phyloP scores from a whole-genome alignment of 1,140 invertebrate species.

The Philaenus spumarius region DNA sequence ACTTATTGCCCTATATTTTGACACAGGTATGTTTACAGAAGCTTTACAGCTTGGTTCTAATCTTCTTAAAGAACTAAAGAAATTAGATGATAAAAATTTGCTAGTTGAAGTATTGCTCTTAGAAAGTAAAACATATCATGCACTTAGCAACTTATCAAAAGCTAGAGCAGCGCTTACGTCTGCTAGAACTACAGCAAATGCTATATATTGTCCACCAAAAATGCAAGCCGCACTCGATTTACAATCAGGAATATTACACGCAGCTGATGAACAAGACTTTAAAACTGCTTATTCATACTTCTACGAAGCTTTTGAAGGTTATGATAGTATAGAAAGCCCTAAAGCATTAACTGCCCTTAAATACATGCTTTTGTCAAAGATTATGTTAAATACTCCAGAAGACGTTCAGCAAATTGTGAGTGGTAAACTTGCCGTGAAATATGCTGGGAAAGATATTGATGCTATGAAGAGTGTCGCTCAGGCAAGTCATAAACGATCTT shows the following conservation, averaged over 20 bases:
- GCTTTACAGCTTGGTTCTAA: constrained; percentile 78
- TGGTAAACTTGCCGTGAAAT: constrained; percentile 94
- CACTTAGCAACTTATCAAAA: constrained; percentile 92
- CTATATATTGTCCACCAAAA: constrained; percentile 97
- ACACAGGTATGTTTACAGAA: constrained; percentile 83
- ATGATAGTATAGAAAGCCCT: constrained; percentile 90
- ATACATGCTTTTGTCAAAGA: constrained; percentile 99
- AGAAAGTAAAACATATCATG: constrained; percentile 98
- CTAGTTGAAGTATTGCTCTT: constrained; percentile 94
- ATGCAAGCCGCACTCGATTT: constrained; percentile 96
- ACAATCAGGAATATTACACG: constrained; percentile 97
- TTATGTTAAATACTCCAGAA: constrained; percentile 93
- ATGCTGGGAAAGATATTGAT: constrained; percentile 90
- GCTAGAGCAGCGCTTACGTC: constrained; percentile 95
- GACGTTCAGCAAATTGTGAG: constrained; percentile 94
- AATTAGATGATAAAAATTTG: constrained; percentile 98
- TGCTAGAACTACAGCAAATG: constrained; percentile 97
- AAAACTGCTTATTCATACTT: constrained; percentile 99
- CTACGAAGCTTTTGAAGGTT: constrained; percentile 99
- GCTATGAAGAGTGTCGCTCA: constrained; percentile 96
- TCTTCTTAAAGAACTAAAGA: constrained; percentile 92
- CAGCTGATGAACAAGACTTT: constrained; percentile 98
- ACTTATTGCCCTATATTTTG: constrained; percentile 89
- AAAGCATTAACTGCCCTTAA: constrained; percentile 92
- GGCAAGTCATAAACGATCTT: constrained; percentile 90